These are phyloP conservation scores for Telmatherina bonti DNA, from an alignment of 2,797 vertebrate species.

Conservation along the genomic window DNA sequence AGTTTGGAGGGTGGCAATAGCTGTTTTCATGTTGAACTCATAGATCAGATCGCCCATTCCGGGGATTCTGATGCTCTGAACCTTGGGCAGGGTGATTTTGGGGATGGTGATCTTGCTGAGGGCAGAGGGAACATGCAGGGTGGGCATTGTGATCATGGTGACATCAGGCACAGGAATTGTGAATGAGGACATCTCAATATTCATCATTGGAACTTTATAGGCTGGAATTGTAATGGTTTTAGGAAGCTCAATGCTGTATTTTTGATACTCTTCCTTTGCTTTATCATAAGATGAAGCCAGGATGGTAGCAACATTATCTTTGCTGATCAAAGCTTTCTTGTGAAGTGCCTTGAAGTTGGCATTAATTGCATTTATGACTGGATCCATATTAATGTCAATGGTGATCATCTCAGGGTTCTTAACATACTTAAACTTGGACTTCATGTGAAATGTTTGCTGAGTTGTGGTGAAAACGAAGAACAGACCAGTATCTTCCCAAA, in stretches of 20 bases:
- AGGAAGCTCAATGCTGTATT: constrained; percentile 82
- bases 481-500: constrained; percentile 90
- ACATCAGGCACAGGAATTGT: constrained; percentile 84
- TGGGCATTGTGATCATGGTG: constrained; percentile 81
- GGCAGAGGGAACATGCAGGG: constrained; percentile 81
- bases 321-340: constrained; percentile 77
- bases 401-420: constrained; percentile 89
- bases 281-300: constrained; percentile 82
- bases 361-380: constrained; percentile 81
- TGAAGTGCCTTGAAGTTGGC: constrained; percentile 77
- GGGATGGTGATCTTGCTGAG: constrained; percentile 85
- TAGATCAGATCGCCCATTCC: constrained; percentile 90
- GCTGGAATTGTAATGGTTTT: constrained; percentile 84
- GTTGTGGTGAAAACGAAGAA: constrained; percentile 87
- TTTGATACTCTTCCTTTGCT: constrained; percentile 84
- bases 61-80: constrained; percentile 85
- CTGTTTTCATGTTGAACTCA: constrained; percentile 91
- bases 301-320: constrained; percentile 77
- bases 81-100: constrained; percentile 81
- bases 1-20: constrained; percentile 86
- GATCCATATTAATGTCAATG: constrained; percentile 82
- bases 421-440: constrained; percentile 85
- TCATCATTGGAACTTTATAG: constrained; percentile 86
- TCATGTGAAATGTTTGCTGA: constrained; percentile 91
- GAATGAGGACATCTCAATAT: constrained; percentile 86